Conservation (phyloP, 2,888 invertebrate species). For the Calameuta filiformis region DNA sequence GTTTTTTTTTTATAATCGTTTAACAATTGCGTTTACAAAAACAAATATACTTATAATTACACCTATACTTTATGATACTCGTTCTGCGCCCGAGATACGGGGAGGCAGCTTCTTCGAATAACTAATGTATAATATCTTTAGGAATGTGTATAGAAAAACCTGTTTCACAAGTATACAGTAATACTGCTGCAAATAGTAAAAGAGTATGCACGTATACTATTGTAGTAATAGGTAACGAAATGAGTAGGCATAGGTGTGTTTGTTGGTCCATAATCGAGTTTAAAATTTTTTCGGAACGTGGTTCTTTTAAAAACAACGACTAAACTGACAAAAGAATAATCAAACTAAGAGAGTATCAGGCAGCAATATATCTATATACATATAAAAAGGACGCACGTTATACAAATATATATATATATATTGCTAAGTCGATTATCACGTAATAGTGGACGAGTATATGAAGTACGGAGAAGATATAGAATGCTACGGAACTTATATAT, state of each 20-base stretch:
- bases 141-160: conserved; percentile 20
- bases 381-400: not conserved
- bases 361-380: conserved; percentile 13
- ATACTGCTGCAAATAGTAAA: not conserved
- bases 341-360: conserved; percentile 25
- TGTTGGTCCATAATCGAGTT: not conserved
- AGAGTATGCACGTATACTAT: not conserved
- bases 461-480: conserved; percentile 24
- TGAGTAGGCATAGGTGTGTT: not conserved
- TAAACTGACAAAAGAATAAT: conserved; percentile 33
- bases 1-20: conserved; percentile 30
- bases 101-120: conserved; percentile 22
- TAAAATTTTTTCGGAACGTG: not conserved
- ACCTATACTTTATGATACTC: not conserved
- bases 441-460: not conserved
- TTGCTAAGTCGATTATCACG: conserved; percentile 15
- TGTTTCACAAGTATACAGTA: not conserved
- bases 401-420: not conserved
- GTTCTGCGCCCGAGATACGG: conserved; percentile 1
- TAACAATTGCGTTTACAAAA: conserved; percentile 37
- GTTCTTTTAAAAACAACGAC: not conserved
- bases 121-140: conserved; percentile 32
- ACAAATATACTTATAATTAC: not conserved
- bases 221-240: not conserved
- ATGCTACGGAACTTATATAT: conserved; percentile 21